Percentiles rank a stretch among this genome's conserved stretches.
Conservation (phyloP, 2,797 vertebrate species). For the Cottoperca gobio region DNA sequence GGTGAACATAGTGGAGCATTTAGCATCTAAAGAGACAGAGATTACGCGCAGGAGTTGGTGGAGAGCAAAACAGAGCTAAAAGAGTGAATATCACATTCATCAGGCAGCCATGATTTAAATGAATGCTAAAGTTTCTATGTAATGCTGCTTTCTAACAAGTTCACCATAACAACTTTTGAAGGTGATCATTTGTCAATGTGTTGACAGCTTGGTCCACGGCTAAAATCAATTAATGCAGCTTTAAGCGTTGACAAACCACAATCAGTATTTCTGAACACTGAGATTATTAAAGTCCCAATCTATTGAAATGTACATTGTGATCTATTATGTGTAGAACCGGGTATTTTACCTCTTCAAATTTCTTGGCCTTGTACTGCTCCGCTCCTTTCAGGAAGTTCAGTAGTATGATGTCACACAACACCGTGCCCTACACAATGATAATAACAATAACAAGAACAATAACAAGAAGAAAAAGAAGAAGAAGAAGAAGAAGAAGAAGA, state of each 20-base stretch:
- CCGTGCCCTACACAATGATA: conserved; percentile 85
- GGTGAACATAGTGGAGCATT: not conserved
- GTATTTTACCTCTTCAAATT: conserved; percentile 92
- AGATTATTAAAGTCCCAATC: not conserved
- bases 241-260: not conserved
- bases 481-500: no score
- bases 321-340: not conserved
- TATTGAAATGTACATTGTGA: not conserved
- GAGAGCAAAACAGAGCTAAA: not conserved
- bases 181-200: not conserved
- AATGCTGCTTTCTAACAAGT: not conserved
- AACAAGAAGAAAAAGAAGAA: no score
- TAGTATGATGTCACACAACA: conserved; percentile 95
- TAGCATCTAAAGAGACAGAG: no score
- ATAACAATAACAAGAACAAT: not conserved
- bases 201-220: not conserved
- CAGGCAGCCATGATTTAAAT: no score
- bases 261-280: not conserved
- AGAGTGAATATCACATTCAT: not conserved
- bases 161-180: not conserved
- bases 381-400: conserved; percentile 95
- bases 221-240: not conserved
- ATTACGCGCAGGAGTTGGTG: no score
- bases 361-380: conserved; percentile 94
- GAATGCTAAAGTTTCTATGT: no score